Evolutionary conservation across 2,888 invertebrate genomes (phyloP), one percentile per base, ranked within the genome.

Genomic region (Cerastis leucographa): DNA sequence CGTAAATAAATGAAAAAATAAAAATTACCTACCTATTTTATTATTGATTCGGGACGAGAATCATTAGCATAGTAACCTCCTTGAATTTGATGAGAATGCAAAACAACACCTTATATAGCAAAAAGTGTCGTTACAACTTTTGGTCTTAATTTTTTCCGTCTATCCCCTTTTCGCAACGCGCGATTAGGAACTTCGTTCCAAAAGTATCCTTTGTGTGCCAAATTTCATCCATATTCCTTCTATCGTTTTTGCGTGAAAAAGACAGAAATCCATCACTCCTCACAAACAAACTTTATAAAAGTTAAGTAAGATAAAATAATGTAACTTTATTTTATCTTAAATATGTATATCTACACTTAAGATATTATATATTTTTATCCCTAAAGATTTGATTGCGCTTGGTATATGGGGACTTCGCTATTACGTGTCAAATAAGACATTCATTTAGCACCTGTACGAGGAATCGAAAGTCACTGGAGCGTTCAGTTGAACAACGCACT

Each of bases 401-500:
- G 17, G 8, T 42, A 14, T 9, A 42, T 17, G 22, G 14, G 2
- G n/a, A n/a, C 11, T 42, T 42, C 8, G 64, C 8, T 8, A 42
- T 61, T 19, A 35, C 8, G 8, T 19, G 17, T 42, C 17, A 25
- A n/a, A 54, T 42, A 29, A 29, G 8, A 51, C 11, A 62, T 22
- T 54, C 1, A 54, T 44, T 54, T 25, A 46, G 25, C 17, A 65
- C 22, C 22, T 42, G 19, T 71, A 25, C 44, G 1, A 14, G 14
- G 22, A 65, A 54, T 54, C 22, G 54, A 22, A 25, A 46, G 19
- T 42, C 19, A 77, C 40, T n/a, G 12, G 67, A 77, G 42, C 56
- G 56, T 76, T 76, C 46, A 76, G 46, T 46, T 76, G 7, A 64
- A 75, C 49, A 68, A 78, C 62, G 8, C 49, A 79, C 19, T 54